Evolutionary conservation across 2,797 vertebrate genomes (phyloP).

Genomic region (Hirundo rustica): DNA sequence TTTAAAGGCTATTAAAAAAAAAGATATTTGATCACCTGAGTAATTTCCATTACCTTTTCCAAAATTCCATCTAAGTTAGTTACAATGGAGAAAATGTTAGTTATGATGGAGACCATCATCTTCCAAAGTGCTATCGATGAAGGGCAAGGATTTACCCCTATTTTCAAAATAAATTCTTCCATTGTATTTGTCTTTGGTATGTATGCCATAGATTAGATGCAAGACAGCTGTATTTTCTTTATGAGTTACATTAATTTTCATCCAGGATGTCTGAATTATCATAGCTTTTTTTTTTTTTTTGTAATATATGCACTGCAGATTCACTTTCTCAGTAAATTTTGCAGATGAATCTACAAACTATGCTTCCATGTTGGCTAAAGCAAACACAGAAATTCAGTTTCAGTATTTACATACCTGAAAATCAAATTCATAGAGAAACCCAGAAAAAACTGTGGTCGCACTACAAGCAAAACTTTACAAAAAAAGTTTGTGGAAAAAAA

Average conservation of each 20-base stretch:
- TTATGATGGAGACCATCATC: slow-evolving; percentile 69
- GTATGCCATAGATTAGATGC: slow-evolving; percentile 62
- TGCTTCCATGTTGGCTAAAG: slow-evolving; percentile 31
- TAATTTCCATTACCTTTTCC: slow-evolving; percentile 76
- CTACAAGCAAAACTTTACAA: background rate
- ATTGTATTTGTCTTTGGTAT: slow-evolving; percentile 59
- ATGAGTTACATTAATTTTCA: slow-evolving; percentile 62
- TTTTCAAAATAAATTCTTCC: slow-evolving; percentile 78
- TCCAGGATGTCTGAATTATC: slow-evolving; percentile 84
- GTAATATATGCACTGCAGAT: slow-evolving; percentile 80
- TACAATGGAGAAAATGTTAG: slow-evolving; percentile 79
- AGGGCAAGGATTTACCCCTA: slow-evolving; percentile 76
- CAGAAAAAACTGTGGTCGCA: background rate
- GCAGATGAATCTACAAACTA: slow-evolving; percentile 62
- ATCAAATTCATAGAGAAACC: background rate
- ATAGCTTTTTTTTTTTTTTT: slow-evolving; percentile 8
- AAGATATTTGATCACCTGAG: slow-evolving; percentile 73
- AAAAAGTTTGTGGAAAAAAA: background rate
- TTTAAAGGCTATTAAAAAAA: background rate
- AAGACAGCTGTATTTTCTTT: slow-evolving; percentile 75
- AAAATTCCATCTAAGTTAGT: slow-evolving; percentile 79
- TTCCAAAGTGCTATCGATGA: slow-evolving; percentile 77
- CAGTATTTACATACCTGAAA: background rate
- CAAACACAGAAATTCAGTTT: background rate
- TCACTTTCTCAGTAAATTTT: slow-evolving; percentile 79